Evolutionary conservation across 1,140 invertebrate species (phyloP).

Genomic region (Campodea augens): DNA sequence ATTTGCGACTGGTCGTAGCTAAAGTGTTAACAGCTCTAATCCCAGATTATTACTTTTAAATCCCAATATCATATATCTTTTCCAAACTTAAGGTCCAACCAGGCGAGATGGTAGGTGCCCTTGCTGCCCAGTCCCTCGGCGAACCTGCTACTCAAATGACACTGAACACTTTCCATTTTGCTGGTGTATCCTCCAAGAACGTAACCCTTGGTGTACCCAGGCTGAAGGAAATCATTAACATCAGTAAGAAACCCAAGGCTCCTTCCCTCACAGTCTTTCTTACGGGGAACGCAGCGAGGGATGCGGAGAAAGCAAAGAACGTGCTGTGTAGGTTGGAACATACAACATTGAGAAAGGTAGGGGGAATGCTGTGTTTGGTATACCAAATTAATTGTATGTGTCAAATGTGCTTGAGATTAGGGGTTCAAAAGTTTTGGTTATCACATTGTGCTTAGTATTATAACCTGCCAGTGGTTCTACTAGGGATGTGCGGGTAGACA

Average conservation of each 20-base stretch:
- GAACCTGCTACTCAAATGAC: slow-evolving; percentile 99
- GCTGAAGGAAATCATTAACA: slow-evolving; percentile 97
- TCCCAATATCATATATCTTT: no score
- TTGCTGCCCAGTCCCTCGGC: slow-evolving; percentile 94
- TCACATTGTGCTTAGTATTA: no score
- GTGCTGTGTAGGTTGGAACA: slow-evolving; percentile 94
- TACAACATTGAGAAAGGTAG: slow-evolving; percentile 81
- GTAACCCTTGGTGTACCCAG: slow-evolving; percentile 97
- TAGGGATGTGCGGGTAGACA: no score
- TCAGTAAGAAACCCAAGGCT: slow-evolving; percentile 96
- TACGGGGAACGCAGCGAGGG: slow-evolving; percentile 79
- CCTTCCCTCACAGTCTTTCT: slow-evolving; percentile 96
- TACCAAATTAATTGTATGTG: no score
- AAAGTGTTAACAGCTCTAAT: not conserved
- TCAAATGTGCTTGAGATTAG: no score
- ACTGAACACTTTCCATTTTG: slow-evolving; percentile 99
- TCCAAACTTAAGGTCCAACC: slow-evolving; percentile 38
- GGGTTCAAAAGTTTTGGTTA: no score
- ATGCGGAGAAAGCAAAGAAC: slow-evolving; percentile 98
- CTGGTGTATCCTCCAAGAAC: slow-evolving; percentile 99
- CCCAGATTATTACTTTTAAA: no score
- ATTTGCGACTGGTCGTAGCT: no score
- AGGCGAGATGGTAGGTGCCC: slow-evolving; percentile 97
- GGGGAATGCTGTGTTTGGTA: not conserved
- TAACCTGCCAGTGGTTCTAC: no score